Conservation (phyloP, 2,888 invertebrate genomes). For the Odontothrips loti region DNA sequence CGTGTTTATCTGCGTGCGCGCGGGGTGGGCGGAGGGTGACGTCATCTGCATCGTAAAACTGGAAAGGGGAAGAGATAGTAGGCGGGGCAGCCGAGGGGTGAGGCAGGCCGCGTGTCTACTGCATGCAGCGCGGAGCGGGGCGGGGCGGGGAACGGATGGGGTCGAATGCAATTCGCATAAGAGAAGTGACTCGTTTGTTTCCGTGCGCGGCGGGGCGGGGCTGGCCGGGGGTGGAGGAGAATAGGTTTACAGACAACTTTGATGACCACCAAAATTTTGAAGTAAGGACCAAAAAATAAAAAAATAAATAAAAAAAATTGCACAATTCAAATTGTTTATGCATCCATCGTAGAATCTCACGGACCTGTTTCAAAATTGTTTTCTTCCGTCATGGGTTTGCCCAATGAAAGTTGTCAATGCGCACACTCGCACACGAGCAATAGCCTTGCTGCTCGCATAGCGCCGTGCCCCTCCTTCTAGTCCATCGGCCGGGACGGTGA, state of each 20-base stretch:
- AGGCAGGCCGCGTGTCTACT: not conserved
- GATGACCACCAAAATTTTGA: too few relatives aligned
- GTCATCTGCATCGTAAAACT: constrained; percentile 24
- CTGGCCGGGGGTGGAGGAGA: too few relatives aligned
- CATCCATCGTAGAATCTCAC: too few relatives aligned
- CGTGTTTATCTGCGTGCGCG: not conserved
- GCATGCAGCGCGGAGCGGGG: not conserved
- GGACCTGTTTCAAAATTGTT: too few relatives aligned
- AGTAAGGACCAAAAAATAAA: too few relatives aligned
- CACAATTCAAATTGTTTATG: too few relatives aligned
- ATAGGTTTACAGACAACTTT: too few relatives aligned
- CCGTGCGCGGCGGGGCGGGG: not conserved
- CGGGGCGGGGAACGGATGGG: not conserved
- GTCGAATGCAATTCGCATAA: not conserved
- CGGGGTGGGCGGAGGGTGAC: not conserved
- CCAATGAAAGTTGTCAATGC: too few relatives aligned
- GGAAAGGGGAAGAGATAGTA: not conserved
- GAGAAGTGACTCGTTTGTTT: not conserved
- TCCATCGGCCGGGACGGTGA: not conserved
- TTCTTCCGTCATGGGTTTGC: too few relatives aligned
- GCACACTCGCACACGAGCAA: too few relatives aligned
- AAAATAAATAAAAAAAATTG: too few relatives aligned
- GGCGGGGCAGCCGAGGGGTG: not conserved
- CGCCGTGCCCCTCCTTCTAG: not conserved
- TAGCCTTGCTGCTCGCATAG: not conserved